A percentile compares a stretch with the other conserved stretches of the same genome.
These are phyloP conservation scores for Seriola quinqueradiata DNA, from an alignment of 2,113 vertebrate species.

Conservation along the genomic window DNA sequence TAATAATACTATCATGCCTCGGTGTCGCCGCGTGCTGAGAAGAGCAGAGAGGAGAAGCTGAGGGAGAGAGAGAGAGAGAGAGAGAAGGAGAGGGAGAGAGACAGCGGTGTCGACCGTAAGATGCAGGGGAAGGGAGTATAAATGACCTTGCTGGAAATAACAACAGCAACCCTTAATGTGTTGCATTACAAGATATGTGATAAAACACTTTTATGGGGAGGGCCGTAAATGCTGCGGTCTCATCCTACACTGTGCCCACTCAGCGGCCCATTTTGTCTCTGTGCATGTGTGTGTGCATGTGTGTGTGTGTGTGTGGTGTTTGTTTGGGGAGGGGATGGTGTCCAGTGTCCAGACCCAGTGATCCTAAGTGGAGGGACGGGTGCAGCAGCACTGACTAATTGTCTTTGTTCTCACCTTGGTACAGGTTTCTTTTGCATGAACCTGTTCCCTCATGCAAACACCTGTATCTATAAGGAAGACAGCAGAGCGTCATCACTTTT, in stretches of 20 bases:
- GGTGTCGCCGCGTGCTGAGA: conserved; percentile 18
- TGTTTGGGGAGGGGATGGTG: conserved; percentile 38
- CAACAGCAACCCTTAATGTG: conserved; percentile 86
- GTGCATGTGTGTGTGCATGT: conserved; percentile 20
- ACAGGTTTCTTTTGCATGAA: conserved; percentile 17
- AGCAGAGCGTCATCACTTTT: conserved; percentile 16
- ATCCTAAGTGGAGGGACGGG: conserved; percentile 30
- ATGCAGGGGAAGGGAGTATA: conserved; percentile 41
- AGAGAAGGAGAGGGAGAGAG: conserved; percentile 23
- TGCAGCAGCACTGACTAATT: conserved; percentile 50
- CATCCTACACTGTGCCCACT: conserved; percentile 69
- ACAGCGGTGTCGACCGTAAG: neutral
- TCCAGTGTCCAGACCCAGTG: conserved; percentile 53
- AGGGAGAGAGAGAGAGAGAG: conserved; percentile 14
- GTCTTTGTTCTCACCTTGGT: conserved; percentile 80
- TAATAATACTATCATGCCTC: conserved; percentile 52
- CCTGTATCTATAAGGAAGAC: neutral
- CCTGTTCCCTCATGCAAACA: conserved; percentile 5
- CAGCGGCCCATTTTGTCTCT: conserved; percentile 63
- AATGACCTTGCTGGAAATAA: conserved; percentile 87
- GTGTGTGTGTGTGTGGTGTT: conserved; percentile 20
- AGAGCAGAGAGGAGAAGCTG: conserved; percentile 24
- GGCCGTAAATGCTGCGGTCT: conserved; percentile 78
- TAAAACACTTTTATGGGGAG: conserved; percentile 87
- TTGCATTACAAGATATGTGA: conserved; percentile 86